A percentile compares a stretch with the other conserved stretches of the same genome.
These are phyloP conservation scores for Aphelenchoides avenae DNA, from an alignment of 1,140 invertebrate genomes.

Conservation along the genomic window DNA sequence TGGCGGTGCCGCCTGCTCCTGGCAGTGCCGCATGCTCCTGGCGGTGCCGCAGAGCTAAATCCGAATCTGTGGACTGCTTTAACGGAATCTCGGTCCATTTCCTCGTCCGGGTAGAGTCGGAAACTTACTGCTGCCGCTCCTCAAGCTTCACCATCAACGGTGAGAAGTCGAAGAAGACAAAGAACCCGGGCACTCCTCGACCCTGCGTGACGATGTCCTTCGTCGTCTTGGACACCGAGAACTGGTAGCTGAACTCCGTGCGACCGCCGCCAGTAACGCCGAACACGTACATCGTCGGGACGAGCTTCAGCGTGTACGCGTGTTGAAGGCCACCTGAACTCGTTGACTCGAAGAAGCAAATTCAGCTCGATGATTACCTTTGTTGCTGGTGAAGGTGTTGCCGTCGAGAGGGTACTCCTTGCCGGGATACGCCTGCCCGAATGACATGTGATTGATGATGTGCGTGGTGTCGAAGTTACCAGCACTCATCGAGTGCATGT, in stretches of 20 bases:
- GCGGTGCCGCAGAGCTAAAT: too few relatives aligned
- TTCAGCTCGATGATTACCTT: too few relatives aligned
- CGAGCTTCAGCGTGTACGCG: constrained; percentile 94
- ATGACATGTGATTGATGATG: constrained; percentile 81
- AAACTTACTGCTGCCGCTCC: constrained; percentile 40
- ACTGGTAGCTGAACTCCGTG: constrained; percentile 45
- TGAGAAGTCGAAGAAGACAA: constrained; percentile 93
- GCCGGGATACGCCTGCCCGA: constrained; percentile 80
- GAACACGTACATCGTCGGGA: constrained; percentile 82
- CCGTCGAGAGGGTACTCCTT: constrained; percentile 86
- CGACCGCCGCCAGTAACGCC: constrained; percentile 65
- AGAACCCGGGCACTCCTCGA: constrained; percentile 75
- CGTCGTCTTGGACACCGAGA: constrained; percentile 77
- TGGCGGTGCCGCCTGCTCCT: too few relatives aligned
- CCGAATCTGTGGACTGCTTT: too few relatives aligned
- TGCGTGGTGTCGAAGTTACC: constrained; percentile 78
- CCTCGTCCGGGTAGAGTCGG: constrained; percentile 5
- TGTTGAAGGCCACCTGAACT: constrained; percentile 84
- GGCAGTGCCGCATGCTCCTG: too few relatives aligned
- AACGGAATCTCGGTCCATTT: too few relatives aligned
- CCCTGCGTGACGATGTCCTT: constrained; percentile 63
- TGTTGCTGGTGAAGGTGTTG: constrained; percentile 67
- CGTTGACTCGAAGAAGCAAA: too few relatives aligned
- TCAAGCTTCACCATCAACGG: constrained; percentile 91
- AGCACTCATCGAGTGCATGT: constrained; percentile 71